A percentile compares a stretch with the other conserved stretches of the same genome.
phyloP scores from a whole-genome alignment of 2,888 invertebrate genomes.

The Tillus elongatus region DNA sequence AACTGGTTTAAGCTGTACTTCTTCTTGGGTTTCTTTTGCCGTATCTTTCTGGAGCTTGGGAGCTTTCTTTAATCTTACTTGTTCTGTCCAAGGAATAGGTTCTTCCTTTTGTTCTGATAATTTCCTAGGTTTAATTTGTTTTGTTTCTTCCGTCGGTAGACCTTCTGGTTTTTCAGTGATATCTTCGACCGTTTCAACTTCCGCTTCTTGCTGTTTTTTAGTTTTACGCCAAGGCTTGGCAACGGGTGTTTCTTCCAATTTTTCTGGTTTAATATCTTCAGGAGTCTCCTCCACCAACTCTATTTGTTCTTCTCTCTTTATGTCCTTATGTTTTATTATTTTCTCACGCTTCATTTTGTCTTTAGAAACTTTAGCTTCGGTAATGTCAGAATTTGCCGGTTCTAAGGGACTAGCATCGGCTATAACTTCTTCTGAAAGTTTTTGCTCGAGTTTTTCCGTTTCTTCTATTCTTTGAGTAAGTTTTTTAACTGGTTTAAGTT shows the following conservation, averaged over 20 bases:
- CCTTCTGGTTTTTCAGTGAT: constrained; percentile 1
- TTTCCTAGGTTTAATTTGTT: neutral
- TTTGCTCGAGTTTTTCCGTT: no score
- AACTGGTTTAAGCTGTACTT: constrained; percentile 44
- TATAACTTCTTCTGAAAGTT: no score
- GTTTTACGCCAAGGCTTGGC: neutral
- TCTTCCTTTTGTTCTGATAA: constrained; percentile 10
- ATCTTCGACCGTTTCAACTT: neutral
- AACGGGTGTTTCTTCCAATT: neutral
- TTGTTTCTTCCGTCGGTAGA: no score
- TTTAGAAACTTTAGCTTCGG: no score
- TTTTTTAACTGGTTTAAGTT: constrained; percentile 42
- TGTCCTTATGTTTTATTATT: no score
- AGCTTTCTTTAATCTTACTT: constrained; percentile 46
- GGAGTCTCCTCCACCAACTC: no score
- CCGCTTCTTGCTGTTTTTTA: constrained; percentile 20
- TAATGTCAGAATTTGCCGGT: no score
- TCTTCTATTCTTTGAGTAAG: constrained; percentile 33
- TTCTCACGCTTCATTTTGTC: no score
- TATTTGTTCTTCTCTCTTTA: no score
- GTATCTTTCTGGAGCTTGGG: constrained; percentile 42
- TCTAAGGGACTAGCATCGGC: no score
- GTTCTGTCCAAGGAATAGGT: constrained; percentile 52
- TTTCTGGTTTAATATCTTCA: no score
- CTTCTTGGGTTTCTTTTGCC: constrained; percentile 45